Conservation (phyloP, 1,140 invertebrate genomes). For the Microplitis mediator region DNA sequence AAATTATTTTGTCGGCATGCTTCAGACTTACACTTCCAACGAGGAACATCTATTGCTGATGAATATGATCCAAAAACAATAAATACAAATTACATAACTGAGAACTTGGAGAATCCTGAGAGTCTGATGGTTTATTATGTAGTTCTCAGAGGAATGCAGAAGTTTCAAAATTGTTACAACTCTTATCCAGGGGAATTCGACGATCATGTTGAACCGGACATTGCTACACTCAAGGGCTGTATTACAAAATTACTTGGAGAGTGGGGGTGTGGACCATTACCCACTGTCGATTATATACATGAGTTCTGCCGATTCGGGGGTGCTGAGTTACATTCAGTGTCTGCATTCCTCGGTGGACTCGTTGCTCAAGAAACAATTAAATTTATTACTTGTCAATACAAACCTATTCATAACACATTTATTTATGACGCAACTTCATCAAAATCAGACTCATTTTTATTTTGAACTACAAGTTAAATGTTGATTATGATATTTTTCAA, state of each 20-base stretch:
- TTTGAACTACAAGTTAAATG: constrained; percentile 51
- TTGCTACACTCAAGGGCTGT: constrained; percentile 81
- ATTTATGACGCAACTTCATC: constrained; percentile 94
- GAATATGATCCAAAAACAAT: constrained; percentile 74
- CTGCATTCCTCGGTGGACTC: constrained; percentile 90
- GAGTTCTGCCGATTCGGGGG: constrained; percentile 95
- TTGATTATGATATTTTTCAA: neutral
- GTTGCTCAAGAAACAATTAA: constrained; percentile 97
- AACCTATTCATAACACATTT: constrained; percentile 94
- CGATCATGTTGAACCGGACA: constrained; percentile 87
- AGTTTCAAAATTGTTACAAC: constrained; percentile 87
- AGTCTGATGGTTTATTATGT: constrained; percentile 91
- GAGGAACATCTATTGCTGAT: constrained; percentile 79
- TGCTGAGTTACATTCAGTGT: constrained; percentile 93
- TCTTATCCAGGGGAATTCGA: constrained; percentile 89
- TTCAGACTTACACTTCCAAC: constrained; percentile 76
- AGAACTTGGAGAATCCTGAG: constrained; percentile 77
- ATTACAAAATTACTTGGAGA: constrained; percentile 83
- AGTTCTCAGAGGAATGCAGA: constrained; percentile 86
- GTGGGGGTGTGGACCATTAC: constrained; percentile 78
- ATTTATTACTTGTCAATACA: constrained; percentile 95
- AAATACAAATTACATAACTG: constrained; percentile 65
- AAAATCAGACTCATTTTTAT: constrained; percentile 78
- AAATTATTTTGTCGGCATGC: constrained; percentile 87
- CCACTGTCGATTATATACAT: constrained; percentile 93